Evolutionary conservation across 2,888 invertebrate species (phyloP).

Genomic region (Synanthedon tipuliformis): DNA sequence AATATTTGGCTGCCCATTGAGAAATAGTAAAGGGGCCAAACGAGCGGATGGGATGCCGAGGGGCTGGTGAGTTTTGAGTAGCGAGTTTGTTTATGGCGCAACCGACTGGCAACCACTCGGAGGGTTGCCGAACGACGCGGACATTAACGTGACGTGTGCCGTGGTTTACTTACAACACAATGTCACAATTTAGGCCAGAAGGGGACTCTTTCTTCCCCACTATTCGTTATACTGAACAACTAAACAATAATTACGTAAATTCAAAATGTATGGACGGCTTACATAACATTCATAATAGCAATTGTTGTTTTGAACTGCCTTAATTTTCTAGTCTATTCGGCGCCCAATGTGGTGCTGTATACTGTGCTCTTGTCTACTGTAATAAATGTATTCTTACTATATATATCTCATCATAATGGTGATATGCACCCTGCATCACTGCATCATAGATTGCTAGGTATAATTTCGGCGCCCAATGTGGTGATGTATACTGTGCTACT

Average conservation of each 20-base stretch:
- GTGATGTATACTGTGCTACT: conserved; percentile 6
- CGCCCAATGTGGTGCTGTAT: conserved; percentile 23
- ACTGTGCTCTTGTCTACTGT: neutral
- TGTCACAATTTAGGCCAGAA: conserved; percentile 13
- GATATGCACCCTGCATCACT: too few relatives aligned
- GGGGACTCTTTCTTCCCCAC: neutral
- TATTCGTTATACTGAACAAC: too few relatives aligned
- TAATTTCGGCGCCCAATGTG: conserved; percentile 30
- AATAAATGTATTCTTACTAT: neutral
- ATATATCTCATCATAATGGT: too few relatives aligned
- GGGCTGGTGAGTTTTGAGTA: conserved; percentile 26
- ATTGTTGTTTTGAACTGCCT: neutral
- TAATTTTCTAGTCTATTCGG: conserved; percentile 3
- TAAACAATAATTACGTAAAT: too few relatives aligned
- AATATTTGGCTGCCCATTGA: conserved; percentile 5
- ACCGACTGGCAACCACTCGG: conserved; percentile 17
- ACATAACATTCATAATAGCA: too few relatives aligned
- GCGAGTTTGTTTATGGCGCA: conserved; percentile 9
- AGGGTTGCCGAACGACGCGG: conserved; percentile 9
- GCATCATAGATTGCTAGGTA: too few relatives aligned
- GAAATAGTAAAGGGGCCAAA: conserved; percentile 6
- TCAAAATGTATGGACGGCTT: too few relatives aligned
- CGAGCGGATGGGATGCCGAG: conserved; percentile 28
- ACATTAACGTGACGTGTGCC: conserved; percentile 24
- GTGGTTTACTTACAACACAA: conserved; percentile 25